Conservation (phyloP, 2,888 invertebrate genomes). For the Erannis defoliaria region DNA sequence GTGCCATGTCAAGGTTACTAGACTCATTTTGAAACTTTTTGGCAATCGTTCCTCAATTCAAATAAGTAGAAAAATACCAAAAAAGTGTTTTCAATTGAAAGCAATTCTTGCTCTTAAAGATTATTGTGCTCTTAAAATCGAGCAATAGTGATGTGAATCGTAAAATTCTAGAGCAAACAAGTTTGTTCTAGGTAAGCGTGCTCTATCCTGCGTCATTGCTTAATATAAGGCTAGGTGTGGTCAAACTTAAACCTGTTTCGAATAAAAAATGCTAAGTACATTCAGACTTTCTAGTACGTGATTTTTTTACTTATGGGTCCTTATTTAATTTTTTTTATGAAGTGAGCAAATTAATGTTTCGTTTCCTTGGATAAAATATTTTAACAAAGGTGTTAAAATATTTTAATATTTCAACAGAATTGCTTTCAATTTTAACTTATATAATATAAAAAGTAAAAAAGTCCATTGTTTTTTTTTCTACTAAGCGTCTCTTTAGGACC, state of each 20-base stretch:
- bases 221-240: no score
- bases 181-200: background rate
- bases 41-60: constrained; percentile 60
- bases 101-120: constrained; percentile 5
- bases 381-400: background rate
- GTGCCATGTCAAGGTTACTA: constrained; percentile 73
- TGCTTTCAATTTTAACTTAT: constrained; percentile 8
- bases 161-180: background rate
- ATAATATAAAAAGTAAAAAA: constrained; percentile 30
- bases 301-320: no score
- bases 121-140: no score
- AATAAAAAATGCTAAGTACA: no score
- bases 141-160: background rate
- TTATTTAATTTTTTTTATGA: background rate
- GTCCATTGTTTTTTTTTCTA: constrained; percentile 45
- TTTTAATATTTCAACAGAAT: background rate
- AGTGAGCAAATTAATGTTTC: background rate
- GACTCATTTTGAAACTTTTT: constrained; percentile 64
- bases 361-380: background rate
- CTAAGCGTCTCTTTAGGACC: constrained; percentile 77
- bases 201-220: background rate
- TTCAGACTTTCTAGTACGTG: no score
- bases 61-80: constrained; percentile 28
- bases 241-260: no score
- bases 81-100: constrained; percentile 22